A percentile compares a stretch with the other conserved stretches of the same genome.
Evolutionary conservation across 2,888 invertebrate genomes (phyloP).

Genomic region (Pocota personata): DNA sequence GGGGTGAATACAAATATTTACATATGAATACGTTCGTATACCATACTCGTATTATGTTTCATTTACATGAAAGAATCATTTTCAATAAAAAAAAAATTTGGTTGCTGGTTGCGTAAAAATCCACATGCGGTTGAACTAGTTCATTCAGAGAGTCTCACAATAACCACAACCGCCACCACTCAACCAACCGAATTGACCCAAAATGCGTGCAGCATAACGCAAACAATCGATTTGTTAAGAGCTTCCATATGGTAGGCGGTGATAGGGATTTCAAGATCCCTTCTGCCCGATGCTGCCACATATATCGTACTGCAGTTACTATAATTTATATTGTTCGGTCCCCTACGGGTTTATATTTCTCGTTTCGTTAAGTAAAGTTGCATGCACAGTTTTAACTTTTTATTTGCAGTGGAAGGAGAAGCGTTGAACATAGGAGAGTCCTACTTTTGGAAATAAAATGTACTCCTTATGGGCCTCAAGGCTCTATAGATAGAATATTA

Average conservation of each 20-base stretch:
- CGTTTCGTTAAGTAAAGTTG: neutral
- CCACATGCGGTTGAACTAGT: conserved; percentile 32
- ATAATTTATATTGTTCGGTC: neutral
- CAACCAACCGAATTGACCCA: conserved; percentile 18
- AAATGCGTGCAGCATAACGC: conserved; percentile 34
- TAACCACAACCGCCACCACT: neutral
- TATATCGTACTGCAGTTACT: conserved; percentile 11
- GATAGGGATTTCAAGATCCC: neutral
- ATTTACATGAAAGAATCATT: conserved; percentile 26
- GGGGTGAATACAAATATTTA: conserved; percentile 1
- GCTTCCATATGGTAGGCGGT: neutral
- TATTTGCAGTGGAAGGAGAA: neutral
- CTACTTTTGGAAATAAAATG: neutral
- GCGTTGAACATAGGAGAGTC: too few relatives aligned
- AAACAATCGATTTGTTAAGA: conserved; percentile 33
- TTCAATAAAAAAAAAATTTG: neutral
- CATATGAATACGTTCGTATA: conserved; percentile 7
- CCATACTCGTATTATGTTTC: neutral
- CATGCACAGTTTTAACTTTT: neutral
- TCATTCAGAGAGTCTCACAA: neutral
- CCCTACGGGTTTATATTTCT: conserved; percentile 20
- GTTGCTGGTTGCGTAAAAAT: conserved; percentile 32
- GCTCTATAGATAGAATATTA: neutral
- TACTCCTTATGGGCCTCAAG: neutral
- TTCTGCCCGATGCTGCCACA: neutral